Percentiles rank a stretch among this genome's conserved stretches.
These are phyloP conservation scores for Lemur catta DNA, from an alignment of 2,797 vertebrate species.

Conservation along the genomic window DNA sequence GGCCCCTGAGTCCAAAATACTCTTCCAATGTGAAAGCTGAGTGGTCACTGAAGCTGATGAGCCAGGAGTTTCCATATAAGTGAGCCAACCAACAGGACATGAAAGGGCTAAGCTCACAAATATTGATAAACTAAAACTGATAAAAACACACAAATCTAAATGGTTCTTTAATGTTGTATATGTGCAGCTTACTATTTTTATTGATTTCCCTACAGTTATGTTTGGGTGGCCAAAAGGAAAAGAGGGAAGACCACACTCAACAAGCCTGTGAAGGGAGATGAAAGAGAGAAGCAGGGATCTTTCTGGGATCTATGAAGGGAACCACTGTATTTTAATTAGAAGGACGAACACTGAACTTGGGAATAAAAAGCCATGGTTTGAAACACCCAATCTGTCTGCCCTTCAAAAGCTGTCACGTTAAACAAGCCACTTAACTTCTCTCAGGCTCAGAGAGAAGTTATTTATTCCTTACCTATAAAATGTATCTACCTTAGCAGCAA, in stretches of 20 bases:
- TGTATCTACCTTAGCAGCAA: neutral
- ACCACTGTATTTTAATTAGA: neutral
- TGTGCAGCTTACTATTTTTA: neutral
- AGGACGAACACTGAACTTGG: neutral
- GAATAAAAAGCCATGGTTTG: neutral
- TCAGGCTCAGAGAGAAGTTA: neutral
- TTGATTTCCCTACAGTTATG: neutral
- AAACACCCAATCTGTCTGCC: neutral
- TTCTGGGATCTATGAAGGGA: neutral
- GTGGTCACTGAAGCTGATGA: neutral
- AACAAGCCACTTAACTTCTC: neutral
- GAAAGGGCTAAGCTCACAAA: neutral
- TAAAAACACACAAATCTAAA: neutral
- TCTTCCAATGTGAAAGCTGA: neutral
- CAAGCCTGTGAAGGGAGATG: neutral
- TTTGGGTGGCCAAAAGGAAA: neutral
- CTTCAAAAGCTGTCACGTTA: neutral
- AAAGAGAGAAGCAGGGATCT: neutral
- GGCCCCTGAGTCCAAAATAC: neutral
- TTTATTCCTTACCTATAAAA: neutral
- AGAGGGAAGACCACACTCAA: neutral
- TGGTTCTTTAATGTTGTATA: neutral
- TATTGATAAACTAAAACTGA: neutral
- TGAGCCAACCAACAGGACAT: neutral
- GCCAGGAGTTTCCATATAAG: neutral